Conservation (phyloP, 2,888 invertebrate genomes). For the Carabus problematicus region DNA sequence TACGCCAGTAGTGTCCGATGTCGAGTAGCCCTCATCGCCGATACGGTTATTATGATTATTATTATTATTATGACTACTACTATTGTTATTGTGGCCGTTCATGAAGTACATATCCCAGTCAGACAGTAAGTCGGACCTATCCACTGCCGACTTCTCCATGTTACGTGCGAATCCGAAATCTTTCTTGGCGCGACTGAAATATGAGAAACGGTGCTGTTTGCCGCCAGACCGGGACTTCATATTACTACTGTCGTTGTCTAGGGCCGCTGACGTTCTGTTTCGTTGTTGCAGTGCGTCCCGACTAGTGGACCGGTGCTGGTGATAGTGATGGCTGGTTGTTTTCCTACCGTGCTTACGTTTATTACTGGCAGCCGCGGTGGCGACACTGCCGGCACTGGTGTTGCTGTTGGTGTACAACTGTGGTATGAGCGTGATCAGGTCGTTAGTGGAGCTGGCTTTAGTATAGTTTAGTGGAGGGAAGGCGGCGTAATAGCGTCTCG, state of each 20-base stretch:
- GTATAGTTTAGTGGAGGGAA: slow-evolving; percentile 66
- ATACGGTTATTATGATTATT: neutral
- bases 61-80: neutral
- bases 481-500: slow-evolving; percentile 78
- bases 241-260: slow-evolving; percentile 2
- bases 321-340: slow-evolving; percentile 37
- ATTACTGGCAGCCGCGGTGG: neutral
- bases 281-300: slow-evolving; percentile 52
- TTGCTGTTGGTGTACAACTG: slow-evolving; percentile 13
- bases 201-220: slow-evolving; percentile 43
- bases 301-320: slow-evolving; percentile 53
- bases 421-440: slow-evolving; percentile 28
- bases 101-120: slow-evolving; percentile 66
- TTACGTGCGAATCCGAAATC: slow-evolving; percentile 48
- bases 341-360: slow-evolving; percentile 15
- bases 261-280: slow-evolving; percentile 45
- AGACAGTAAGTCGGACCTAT: slow-evolving; percentile 61
- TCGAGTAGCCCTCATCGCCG: slow-evolving; percentile 57
- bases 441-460: slow-evolving; percentile 20
- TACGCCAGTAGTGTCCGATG: slow-evolving; percentile 63
- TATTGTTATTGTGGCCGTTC: slow-evolving; percentile 46
- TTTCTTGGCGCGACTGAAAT: slow-evolving; percentile 48
- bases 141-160: slow-evolving; percentile 56
- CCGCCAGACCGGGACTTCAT: slow-evolving; percentile 34
- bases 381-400: slow-evolving; percentile 9